phyloP scores from a whole-genome alignment of 1,140 invertebrate species.

The Battus philenor region DNA sequence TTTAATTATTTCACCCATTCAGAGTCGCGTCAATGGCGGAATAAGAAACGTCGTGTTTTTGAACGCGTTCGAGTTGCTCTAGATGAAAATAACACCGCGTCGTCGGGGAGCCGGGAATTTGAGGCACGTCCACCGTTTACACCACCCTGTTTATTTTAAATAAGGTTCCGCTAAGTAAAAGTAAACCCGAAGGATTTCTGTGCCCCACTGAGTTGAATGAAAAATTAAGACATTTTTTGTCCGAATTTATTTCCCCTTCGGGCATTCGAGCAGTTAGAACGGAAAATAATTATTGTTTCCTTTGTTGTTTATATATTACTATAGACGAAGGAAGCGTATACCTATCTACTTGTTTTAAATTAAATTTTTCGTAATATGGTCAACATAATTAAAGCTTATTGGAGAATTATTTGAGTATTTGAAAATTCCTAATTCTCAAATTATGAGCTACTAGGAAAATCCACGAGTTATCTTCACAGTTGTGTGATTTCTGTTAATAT shows the following conservation, averaged over 20 bases:
- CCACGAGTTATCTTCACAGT: too few relatives aligned
- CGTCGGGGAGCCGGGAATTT: slow-evolving; percentile 55
- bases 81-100: slow-evolving; percentile 48
- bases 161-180: slow-evolving; percentile 70
- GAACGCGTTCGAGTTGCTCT: slow-evolving; percentile 36
- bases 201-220: slow-evolving; percentile 55
- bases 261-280: slow-evolving; percentile 17
- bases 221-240: slow-evolving; percentile 61
- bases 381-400: too few relatives aligned
- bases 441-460: too few relatives aligned
- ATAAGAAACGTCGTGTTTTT: slow-evolving; percentile 17
- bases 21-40: slow-evolving; percentile 8
- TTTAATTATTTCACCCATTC: slow-evolving; percentile 11
- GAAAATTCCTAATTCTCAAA: too few relatives aligned
- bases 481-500: too few relatives aligned
- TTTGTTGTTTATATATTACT: too few relatives aligned
- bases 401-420: too few relatives aligned
- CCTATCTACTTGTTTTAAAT: too few relatives aligned
- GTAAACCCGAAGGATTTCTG: slow-evolving; percentile 52
- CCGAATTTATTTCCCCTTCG: slow-evolving; percentile 10
- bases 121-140: slow-evolving; percentile 60
- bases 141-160: slow-evolving; percentile 69
- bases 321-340: too few relatives aligned
- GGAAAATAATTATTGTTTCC: slow-evolving; percentile 10
- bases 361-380: too few relatives aligned